Percentiles rank a stretch among this genome's conserved stretches.
Conservation (phyloP, 2,113 vertebrate genomes). For the Dipodomys spectabilis region DNA sequence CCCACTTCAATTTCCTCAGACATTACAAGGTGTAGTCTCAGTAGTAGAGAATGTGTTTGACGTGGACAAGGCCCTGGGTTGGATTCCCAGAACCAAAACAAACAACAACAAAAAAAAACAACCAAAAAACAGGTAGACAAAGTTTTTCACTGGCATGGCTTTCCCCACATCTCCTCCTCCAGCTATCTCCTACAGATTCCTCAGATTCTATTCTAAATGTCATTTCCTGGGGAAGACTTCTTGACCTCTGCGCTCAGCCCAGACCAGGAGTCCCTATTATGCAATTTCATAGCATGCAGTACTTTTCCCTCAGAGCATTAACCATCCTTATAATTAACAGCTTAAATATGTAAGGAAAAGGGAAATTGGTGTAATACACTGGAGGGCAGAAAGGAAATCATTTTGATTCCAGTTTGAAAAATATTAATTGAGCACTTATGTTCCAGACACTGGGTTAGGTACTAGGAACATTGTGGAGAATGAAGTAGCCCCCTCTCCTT, state of each 20-base stretch:
- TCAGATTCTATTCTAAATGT: neutral
- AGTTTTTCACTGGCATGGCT: neutral
- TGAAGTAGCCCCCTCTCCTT: neutral
- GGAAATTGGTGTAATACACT: neutral
- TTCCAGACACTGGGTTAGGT: neutral
- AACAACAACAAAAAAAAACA: neutral
- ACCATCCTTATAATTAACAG: conserved; percentile 18
- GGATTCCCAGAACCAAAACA: neutral
- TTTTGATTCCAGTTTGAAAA: conserved; percentile 16
- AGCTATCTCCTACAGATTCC: neutral
- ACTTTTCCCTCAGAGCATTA: conserved; percentile 41
- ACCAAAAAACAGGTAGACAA: neutral
- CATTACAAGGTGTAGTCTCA: neutral
- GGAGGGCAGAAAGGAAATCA: neutral
- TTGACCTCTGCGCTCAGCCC: neutral
- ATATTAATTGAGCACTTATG: neutral
- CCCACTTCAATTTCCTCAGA: neutral
- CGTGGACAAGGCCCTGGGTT: neutral
- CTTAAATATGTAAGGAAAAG: neutral
- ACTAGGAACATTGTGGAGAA: neutral
- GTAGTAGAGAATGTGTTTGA: neutral
- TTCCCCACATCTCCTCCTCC: neutral
- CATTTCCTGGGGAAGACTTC: conserved; percentile 53
- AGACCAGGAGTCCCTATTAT: neutral
- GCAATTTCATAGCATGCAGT: neutral